phyloP scores from a whole-genome alignment of 2,888 invertebrate genomes.

The Tinea pellionella region DNA sequence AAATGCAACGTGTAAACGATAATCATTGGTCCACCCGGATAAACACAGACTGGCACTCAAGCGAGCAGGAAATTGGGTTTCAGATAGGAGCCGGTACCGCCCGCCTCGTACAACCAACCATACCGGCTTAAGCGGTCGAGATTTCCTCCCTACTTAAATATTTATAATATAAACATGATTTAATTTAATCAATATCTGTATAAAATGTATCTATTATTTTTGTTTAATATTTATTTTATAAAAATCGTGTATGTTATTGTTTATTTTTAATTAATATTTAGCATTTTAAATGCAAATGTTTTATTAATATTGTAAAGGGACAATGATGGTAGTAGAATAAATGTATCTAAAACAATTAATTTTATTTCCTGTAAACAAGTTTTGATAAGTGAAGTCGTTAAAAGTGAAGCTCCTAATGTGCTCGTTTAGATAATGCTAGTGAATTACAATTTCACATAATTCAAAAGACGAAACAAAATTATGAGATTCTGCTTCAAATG shows the following conservation, averaged over 20 bases:
- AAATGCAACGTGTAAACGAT: constrained; percentile 8
- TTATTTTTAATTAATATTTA: too few relatives aligned
- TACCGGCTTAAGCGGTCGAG: constrained; percentile 4
- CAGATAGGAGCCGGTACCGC: not conserved
- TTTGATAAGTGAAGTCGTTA: constrained; percentile 28
- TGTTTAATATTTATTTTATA: too few relatives aligned
- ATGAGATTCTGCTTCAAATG: not conserved
- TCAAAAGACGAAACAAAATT: constrained; percentile 2
- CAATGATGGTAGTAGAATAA: not conserved
- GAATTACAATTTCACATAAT: constrained; percentile 7
- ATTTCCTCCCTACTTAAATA: not conserved
- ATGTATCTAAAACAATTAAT: not conserved
- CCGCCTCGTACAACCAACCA: not conserved
- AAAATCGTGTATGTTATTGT: too few relatives aligned
- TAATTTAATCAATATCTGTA: too few relatives aligned
- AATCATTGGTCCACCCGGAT: constrained; percentile 8
- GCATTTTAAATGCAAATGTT: too few relatives aligned
- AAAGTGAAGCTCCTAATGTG: constrained; percentile 26
- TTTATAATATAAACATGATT: not conserved
- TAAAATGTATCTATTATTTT: too few relatives aligned
- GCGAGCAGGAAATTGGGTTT: constrained; percentile 8
- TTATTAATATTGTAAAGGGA: too few relatives aligned
- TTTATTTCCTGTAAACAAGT: constrained; percentile 21
- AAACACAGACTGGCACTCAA: constrained; percentile 11
- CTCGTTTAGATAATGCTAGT: constrained; percentile 24